Evolutionary conservation across 2,888 invertebrate species (phyloP).

Genomic region (Drosophila bunnanda): DNA sequence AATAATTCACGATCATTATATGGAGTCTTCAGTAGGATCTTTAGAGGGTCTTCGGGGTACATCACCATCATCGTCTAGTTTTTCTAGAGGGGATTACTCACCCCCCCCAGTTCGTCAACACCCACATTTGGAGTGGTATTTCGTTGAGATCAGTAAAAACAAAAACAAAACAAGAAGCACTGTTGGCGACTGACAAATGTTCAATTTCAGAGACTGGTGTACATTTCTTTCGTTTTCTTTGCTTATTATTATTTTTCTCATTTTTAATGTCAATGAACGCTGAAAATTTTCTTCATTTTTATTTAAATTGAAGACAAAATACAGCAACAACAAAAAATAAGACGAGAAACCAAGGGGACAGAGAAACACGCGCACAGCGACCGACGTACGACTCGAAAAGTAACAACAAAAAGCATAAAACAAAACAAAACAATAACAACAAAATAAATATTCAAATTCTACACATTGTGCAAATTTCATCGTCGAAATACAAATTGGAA

Average conservation of each 20-base stretch:
- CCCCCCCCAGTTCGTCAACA: constrained; percentile 25
- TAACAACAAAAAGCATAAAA: constrained; percentile 42
- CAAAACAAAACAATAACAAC: constrained; percentile 37
- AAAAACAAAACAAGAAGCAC: too few species aligned
- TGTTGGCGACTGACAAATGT: constrained; percentile 62
- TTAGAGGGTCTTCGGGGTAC: constrained; percentile 5
- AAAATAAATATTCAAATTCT: constrained; percentile 71
- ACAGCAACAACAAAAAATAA: constrained; percentile 39
- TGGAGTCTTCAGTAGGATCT: constrained; percentile 12
- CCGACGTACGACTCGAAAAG: constrained; percentile 50
- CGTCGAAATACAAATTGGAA: constrained; percentile 64
- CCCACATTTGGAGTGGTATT: constrained; percentile 27
- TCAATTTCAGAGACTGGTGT: constrained; percentile 54
- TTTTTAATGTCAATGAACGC: constrained; percentile 77
- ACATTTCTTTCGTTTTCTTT: constrained; percentile 39
- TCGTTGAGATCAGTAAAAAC: constrained; percentile 14
- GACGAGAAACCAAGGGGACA: constrained; percentile 45
- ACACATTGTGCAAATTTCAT: constrained; percentile 65
- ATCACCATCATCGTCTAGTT: constrained; percentile 2
- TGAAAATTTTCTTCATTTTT: constrained; percentile 73
- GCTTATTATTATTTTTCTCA: constrained; percentile 41
- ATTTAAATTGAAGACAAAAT: constrained; percentile 70
- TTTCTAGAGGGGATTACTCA: constrained; percentile 6
- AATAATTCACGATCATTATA: constrained; percentile 50
- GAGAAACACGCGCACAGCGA: constrained; percentile 67